A percentile compares a stretch with the other conserved stretches of the same genome.
Conservation (phyloP, 2,797 vertebrate species). For the Dallia pectoralis region DNA sequence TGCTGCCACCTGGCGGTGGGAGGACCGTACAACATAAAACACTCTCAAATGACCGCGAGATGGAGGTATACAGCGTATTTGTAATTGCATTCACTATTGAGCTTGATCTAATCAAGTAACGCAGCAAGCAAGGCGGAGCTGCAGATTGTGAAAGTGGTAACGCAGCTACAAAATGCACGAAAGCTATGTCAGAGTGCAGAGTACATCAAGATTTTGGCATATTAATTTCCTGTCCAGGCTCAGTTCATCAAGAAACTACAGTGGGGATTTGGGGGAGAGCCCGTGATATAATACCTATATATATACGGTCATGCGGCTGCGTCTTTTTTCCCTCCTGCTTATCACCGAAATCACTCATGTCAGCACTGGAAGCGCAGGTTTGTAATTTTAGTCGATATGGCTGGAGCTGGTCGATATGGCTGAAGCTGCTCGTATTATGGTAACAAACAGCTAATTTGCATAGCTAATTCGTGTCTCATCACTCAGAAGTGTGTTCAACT, state of each 20-base stretch:
- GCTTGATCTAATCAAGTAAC: not conserved
- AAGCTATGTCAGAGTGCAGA: not conserved
- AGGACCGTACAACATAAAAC: not conserved
- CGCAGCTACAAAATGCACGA: not conserved
- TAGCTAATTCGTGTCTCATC: not conserved
- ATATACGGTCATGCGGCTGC: not conserved
- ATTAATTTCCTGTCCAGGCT: not conserved
- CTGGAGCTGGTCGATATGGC: not conserved
- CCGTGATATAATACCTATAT: not conserved
- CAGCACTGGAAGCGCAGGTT: not conserved
- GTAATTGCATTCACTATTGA: not conserved
- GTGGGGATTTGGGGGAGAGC: not conserved
- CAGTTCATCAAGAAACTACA: not conserved
- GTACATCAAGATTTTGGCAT: not conserved
- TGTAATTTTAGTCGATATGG: not conserved
- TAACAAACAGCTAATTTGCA: not conserved
- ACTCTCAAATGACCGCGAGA: not conserved
- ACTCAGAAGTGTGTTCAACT: slow-evolving; percentile 26
- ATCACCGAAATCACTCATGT: not conserved
- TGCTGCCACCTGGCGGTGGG: not conserved
- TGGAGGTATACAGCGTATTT: not conserved
- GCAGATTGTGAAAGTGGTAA: not conserved
- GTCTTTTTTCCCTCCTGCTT: not conserved
- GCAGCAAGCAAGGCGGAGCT: no score
- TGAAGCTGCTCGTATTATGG: not conserved